These are phyloP conservation scores for Pherbina coryleti DNA, from an alignment of 2,888 invertebrate species.

Conservation along the genomic window DNA sequence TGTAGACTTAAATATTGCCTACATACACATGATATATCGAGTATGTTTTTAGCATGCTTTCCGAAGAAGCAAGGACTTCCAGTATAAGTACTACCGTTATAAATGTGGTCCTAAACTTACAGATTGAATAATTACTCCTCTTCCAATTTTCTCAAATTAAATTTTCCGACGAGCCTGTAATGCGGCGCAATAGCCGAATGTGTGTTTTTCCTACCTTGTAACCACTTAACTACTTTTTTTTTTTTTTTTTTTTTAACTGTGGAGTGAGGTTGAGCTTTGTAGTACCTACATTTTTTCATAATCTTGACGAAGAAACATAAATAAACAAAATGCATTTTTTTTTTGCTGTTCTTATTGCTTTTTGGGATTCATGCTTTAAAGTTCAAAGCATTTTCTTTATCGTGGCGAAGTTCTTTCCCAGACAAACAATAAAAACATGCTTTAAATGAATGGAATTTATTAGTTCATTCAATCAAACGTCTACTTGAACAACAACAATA, in stretches of 20 bases:
- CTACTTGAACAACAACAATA: slow-evolving; percentile 26
- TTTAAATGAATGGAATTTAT: slow-evolving; percentile 39
- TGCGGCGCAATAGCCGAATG: no score
- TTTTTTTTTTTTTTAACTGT: background rate
- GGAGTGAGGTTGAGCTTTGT: background rate
- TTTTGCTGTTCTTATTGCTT: slow-evolving; percentile 13
- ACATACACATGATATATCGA: no score
- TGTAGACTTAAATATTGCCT: no score
- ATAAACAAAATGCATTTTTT: slow-evolving; percentile 24
- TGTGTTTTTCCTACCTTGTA: slow-evolving; percentile 5
- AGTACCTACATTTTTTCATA: slow-evolving; percentile 3
- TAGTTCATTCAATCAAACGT: slow-evolving; percentile 38
- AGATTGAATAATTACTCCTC: no score
- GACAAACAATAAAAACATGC: slow-evolving; percentile 14
- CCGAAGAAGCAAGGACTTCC: no score
- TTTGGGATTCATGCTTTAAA: slow-evolving; percentile 10
- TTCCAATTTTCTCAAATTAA: no score
- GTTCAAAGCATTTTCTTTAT: slow-evolving; percentile 30
- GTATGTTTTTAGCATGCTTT: no score
- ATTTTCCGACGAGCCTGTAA: no score
- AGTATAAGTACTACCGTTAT: no score
- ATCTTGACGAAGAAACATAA: slow-evolving; percentile 31
- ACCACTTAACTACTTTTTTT: background rate
- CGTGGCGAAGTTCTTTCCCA: slow-evolving; percentile 21
- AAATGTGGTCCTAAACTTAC: no score